Conservation (phyloP, 2,888 invertebrate species). For the Agonum fuliginosum region DNA sequence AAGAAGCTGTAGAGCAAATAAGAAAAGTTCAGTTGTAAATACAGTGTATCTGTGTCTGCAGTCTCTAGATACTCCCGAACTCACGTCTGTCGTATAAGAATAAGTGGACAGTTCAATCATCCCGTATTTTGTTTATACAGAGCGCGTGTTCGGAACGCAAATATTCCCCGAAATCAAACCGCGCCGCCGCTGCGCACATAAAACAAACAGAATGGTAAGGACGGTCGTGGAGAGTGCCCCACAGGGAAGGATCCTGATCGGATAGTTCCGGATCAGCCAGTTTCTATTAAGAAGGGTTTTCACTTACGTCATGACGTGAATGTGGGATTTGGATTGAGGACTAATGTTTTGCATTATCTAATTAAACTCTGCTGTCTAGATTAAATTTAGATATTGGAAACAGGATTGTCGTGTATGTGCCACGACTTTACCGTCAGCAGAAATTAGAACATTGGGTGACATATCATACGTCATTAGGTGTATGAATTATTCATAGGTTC, state of each 20-base stretch:
- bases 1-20: slow-evolving; percentile 31
- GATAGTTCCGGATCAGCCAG: slow-evolving; percentile 14
- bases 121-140: slow-evolving; percentile 50
- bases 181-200: neutral
- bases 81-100: slow-evolving; percentile 48
- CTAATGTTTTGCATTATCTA: slow-evolving; percentile 41
- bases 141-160: slow-evolving; percentile 50
- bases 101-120: slow-evolving; percentile 56
- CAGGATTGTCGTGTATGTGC: too few species aligned
- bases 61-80: neutral
- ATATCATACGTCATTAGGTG: too few species aligned
- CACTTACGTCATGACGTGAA: slow-evolving; percentile 41
- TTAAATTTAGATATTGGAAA: neutral
- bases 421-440: too few species aligned
- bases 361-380: slow-evolving; percentile 1
- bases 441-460: too few species aligned
- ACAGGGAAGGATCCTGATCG: slow-evolving; percentile 1
- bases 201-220: slow-evolving; percentile 40
- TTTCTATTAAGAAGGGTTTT: slow-evolving; percentile 43
- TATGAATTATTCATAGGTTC: too few species aligned
- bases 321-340: slow-evolving; percentile 22
- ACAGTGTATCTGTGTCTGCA: slow-evolving; percentile 30
- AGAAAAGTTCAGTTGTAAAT: slow-evolving; percentile 28
- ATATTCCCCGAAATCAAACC: slow-evolving; percentile 55
- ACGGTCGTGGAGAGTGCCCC: neutral